Conservation (phyloP, 2,888 invertebrate species). For the Petrophora chlorosata region DNA sequence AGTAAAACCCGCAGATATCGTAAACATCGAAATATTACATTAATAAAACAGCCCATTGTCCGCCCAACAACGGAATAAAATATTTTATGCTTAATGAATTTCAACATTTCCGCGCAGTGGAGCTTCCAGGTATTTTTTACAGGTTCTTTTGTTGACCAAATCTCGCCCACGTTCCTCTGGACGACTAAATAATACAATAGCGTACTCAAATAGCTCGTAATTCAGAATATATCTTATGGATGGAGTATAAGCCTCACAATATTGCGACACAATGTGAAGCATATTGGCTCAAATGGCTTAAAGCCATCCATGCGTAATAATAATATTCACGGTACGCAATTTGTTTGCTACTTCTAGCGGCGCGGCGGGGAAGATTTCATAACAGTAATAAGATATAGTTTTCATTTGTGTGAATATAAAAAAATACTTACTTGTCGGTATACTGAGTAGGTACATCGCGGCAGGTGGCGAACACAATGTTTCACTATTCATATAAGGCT, state of each 20-base stretch:
- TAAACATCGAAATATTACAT: too few species aligned
- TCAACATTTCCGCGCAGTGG: background rate
- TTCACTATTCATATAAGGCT: too few species aligned
- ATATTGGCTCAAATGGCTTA: constrained; percentile 40
- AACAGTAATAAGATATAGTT: constrained; percentile 10
- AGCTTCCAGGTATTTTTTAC: too few species aligned
- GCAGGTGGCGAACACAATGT: too few species aligned
- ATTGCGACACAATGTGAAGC: constrained; percentile 26
- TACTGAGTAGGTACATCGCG: too few species aligned
- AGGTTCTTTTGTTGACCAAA: background rate
- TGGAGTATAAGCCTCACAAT: constrained; percentile 22
- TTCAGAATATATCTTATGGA: constrained; percentile 10
- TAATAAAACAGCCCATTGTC: too few species aligned
- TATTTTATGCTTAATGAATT: too few species aligned
- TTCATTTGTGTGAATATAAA: background rate
- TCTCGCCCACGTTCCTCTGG: background rate
- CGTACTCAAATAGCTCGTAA: constrained; percentile 7
- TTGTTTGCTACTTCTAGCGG: constrained; percentile 28
- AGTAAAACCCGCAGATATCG: too few species aligned
- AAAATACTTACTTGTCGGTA: background rate
- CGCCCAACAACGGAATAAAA: too few species aligned
- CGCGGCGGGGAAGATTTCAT: constrained; percentile 19
- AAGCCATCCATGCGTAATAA: constrained; percentile 39
- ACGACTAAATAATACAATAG: constrained; percentile 9
- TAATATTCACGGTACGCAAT: constrained; percentile 36